Evolutionary conservation across 1,140 invertebrate genomes (phyloP).

Genomic region (Linepithema humile): DNA sequence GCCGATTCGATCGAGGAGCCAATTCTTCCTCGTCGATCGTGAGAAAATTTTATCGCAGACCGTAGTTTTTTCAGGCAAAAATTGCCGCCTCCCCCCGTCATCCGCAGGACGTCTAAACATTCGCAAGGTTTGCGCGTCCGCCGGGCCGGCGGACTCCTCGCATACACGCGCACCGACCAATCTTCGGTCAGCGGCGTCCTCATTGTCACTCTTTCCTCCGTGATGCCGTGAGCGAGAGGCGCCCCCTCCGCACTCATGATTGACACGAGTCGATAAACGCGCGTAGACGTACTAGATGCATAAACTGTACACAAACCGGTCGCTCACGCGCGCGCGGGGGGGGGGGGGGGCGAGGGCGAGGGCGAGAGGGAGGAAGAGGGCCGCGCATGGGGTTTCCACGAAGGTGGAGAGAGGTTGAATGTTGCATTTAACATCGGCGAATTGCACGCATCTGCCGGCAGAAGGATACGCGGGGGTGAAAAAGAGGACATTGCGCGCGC

Average conservation of each 20-base stretch:
- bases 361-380: neutral
- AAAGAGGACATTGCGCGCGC: slow-evolving; percentile 28
- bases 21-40: neutral
- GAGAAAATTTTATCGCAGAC: slow-evolving; percentile 1
- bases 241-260: slow-evolving; percentile 68
- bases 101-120: slow-evolving; percentile 24
- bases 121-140: slow-evolving; percentile 6
- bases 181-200: slow-evolving; percentile 48
- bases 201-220: slow-evolving; percentile 57
- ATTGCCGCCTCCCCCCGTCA: slow-evolving; percentile 45
- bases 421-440: slow-evolving; percentile 82
- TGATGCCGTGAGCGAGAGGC: neutral
- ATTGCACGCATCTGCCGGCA: slow-evolving; percentile 73
- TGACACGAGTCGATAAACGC: slow-evolving; percentile 81
- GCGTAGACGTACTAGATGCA: slow-evolving; percentile 64
- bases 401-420: slow-evolving; percentile 72
- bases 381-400: slow-evolving; percentile 31
- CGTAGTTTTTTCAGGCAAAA: neutral
- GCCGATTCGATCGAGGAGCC: no score
- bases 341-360: neutral
- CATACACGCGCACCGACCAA: slow-evolving; percentile 37
- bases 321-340: no score
- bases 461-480: slow-evolving; percentile 49
- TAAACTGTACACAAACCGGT: slow-evolving; percentile 52
- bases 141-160: slow-evolving; percentile 21